Base-by-base conservation (phyloP, 2,113 vertebrate species). In the Nestor notabilis region DNA sequence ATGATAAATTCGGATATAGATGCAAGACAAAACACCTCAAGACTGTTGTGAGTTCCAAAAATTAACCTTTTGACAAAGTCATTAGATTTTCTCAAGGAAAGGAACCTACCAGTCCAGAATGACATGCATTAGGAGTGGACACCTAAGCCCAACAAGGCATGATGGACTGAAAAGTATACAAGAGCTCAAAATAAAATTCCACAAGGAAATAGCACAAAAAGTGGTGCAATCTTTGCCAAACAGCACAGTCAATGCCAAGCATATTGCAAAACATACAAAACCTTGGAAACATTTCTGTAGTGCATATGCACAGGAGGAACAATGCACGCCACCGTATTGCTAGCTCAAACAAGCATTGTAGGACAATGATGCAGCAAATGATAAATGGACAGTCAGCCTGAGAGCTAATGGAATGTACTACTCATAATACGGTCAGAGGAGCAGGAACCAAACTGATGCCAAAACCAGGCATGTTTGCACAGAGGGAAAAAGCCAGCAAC, bases 251-350 rank as follows among this genome's bases (percentile, higher is more conserved):
- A 46, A 21, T 33, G 31, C 31, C 41, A 78, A 50, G 41, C 17
- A 31, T 43, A 39, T 39, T 47, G 39, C 43, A 53, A 87, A 78
- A 82, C 53, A 63, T 18, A 56, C 10, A 81, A 84, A 88, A 28
- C 13, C 46, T 74, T 58, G n/a, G 31, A 44, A 3, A 19, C 20
- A 53, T 15, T 74, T 83, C 15, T 61, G 71, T 56, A 21, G 14
- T 41, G 33, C 1, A 1, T 33, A 41, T 0, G 6, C 31, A 58
- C 33, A 43, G 20, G 24, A 82, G 35, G 61, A 78, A 56, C n/a
- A 71, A 46, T 0, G 0, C 75, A 39, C 3, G 5, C 2, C 31
- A n/a, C 49, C 0, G 0, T 25, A 41, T 6, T 70, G n/a, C 28
- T 29, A 23, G 43, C 74, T 55, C 70, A 66, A 81, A 89, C 18